Evolutionary conservation across 1,140 invertebrate genomes (phyloP).

Genomic region (Calliopsis andreniformis): DNA sequence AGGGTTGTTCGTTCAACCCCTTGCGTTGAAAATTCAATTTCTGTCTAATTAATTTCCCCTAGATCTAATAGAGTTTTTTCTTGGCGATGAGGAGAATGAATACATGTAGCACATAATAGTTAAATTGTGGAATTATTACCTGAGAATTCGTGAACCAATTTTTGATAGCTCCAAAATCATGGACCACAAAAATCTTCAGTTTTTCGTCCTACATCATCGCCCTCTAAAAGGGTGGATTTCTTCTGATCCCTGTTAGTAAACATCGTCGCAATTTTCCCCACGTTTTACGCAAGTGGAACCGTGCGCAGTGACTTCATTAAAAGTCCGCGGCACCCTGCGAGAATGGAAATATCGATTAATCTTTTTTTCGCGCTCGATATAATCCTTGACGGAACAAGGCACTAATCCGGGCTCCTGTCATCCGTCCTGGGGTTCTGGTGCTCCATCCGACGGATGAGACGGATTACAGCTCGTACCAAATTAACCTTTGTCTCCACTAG

Average conservation of each 20-base stretch:
- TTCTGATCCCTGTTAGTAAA: not conserved
- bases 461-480: slow-evolving; percentile 81
- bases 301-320: slow-evolving; percentile 69
- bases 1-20: too few relatives aligned
- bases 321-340: slow-evolving; percentile 65
- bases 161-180: too few relatives aligned
- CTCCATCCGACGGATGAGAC: slow-evolving; percentile 72
- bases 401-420: slow-evolving; percentile 78
- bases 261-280: not conserved
- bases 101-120: too few relatives aligned
- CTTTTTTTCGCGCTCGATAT: slow-evolving; percentile 78
- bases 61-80: too few relatives aligned
- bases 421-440: slow-evolving; percentile 64
- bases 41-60: too few relatives aligned
- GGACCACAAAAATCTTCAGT: too few relatives aligned
- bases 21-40: too few relatives aligned
- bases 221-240: too few relatives aligned
- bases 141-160: too few relatives aligned
- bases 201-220: too few relatives aligned
- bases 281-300: not conserved
- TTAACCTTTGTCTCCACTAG: slow-evolving; percentile 75
- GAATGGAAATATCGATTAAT: slow-evolving; percentile 76
- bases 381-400: slow-evolving; percentile 80
- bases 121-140: too few relatives aligned
- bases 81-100: too few relatives aligned